Percentiles rank a stretch among this genome's conserved stretches.
These are phyloP conservation scores for Sesamia nonagrioides DNA, from an alignment of 1,140 invertebrate genomes.

Conservation along the genomic window DNA sequence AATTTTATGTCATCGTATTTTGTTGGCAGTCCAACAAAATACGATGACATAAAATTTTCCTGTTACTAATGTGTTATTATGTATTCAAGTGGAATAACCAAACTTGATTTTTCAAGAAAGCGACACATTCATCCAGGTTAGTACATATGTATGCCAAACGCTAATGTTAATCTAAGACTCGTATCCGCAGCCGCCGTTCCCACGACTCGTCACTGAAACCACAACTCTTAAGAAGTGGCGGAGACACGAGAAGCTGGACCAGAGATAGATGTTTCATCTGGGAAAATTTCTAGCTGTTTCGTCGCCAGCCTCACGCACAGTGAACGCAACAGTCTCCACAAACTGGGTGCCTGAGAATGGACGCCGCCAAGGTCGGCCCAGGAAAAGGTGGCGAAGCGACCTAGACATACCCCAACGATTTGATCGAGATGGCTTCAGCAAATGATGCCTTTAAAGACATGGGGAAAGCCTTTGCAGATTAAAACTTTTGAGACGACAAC, in stretches of 20 bases:
- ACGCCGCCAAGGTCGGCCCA: too few species aligned
- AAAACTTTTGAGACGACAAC: too few species aligned
- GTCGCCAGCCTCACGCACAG: too few species aligned
- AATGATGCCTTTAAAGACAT: too few species aligned
- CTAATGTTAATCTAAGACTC: constrained; percentile 38
- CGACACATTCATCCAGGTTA: background rate
- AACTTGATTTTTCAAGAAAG: constrained; percentile 21
- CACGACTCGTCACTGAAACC: constrained; percentile 39
- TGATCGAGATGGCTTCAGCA: too few species aligned
- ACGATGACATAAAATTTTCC: background rate
- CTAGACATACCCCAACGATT: too few species aligned
- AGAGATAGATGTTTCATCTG: constrained; percentile 19
- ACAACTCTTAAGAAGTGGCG: constrained; percentile 41
- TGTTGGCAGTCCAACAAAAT: too few species aligned
- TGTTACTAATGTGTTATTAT: background rate
- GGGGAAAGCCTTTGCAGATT: too few species aligned
- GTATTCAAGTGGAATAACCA: background rate
- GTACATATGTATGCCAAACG: constrained; percentile 33
- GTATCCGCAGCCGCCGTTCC: constrained; percentile 45
- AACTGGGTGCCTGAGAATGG: too few species aligned
- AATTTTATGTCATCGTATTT: too few species aligned
- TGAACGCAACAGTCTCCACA: too few species aligned
- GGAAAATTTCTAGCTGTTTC: background rate
- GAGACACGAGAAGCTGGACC: constrained; percentile 14
- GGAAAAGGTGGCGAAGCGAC: too few species aligned